phyloP scores from a whole-genome alignment of 2,113 vertebrate genomes.

The Typhlomys cinereus region DNA sequence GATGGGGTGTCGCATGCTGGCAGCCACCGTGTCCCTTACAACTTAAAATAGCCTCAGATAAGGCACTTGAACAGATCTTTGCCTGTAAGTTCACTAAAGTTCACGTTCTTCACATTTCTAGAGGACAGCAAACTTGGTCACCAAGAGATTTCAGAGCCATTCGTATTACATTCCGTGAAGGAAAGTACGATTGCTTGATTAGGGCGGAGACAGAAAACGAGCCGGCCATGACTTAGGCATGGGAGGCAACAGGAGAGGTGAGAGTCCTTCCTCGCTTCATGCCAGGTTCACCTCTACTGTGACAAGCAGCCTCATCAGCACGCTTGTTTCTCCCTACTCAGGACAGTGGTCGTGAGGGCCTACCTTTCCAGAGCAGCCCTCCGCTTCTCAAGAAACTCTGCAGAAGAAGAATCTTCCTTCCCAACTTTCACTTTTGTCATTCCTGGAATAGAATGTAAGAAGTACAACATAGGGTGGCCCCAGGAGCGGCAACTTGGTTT shows the following conservation, averaged over 20 bases:
- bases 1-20: not conserved
- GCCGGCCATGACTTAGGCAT: not conserved
- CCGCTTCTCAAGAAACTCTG: conserved; percentile 96
- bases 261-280: not conserved
- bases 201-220: not conserved
- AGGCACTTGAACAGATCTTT: not conserved
- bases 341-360: not conserved
- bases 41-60: conserved; percentile 26
- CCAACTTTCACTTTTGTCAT: conserved; percentile 99
- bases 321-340: not conserved
- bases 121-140: not conserved
- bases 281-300: not conserved
- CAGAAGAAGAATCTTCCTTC: conserved; percentile 97
- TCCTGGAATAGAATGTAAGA: conserved; percentile 84
- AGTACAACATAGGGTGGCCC: no score
- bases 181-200: not conserved
- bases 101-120: conserved; percentile 46
- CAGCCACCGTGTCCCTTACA: not conserved
- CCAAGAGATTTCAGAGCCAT: not conserved
- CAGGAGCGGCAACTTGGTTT: no score
- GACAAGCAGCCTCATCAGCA: not conserved
- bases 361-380: conserved; percentile 97
- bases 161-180: not conserved
- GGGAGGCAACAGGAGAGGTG: not conserved
- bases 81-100: conserved; percentile 31